Percentiles rank a stretch among this genome's conserved stretches.
These are phyloP conservation scores for Sturnus vulgaris DNA, from an alignment of 2,113 vertebrate species.

Conservation along the genomic window DNA sequence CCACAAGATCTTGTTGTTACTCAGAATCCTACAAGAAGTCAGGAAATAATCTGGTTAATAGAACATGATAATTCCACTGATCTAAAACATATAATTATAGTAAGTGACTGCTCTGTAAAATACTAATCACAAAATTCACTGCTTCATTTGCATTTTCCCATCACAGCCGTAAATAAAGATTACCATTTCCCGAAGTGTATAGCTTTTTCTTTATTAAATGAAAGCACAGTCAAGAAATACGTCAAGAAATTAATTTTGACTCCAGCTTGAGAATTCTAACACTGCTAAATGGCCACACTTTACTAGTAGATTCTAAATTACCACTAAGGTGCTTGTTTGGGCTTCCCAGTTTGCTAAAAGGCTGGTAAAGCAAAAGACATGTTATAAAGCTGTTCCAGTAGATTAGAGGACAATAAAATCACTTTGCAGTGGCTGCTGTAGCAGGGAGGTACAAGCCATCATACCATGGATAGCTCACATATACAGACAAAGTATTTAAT, in stretches of 20 bases:
- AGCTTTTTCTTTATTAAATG: not conserved
- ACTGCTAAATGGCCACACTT: not conserved
- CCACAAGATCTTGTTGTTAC: conserved; percentile 85
- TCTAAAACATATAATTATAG: conserved; percentile 37
- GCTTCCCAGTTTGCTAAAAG: not conserved
- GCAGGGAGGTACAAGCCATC: not conserved
- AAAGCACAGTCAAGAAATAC: not conserved
- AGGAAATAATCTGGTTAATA: conserved; percentile 49
- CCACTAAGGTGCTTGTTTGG: not conserved
- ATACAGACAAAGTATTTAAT: not conserved
- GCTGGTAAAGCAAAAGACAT: not conserved
- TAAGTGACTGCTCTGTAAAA: conserved; percentile 15
- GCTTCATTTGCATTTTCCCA: conserved; percentile 21
- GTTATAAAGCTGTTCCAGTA: not conserved
- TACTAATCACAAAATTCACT: conserved; percentile 42
- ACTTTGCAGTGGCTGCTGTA: not conserved
- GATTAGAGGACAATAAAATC: not conserved
- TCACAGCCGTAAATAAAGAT: conserved; percentile 14
- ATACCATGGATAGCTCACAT: not conserved
- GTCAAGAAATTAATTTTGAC: not conserved
- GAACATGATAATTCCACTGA: conserved; percentile 3
- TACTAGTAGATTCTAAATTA: not conserved
- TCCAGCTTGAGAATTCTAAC: not conserved
- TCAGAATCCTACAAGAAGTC: conserved; percentile 80
- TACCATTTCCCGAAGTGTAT: not conserved